Evolutionary conservation across 1,140 invertebrate genomes (phyloP).

Genomic region (Drosophila carrolli): DNA sequence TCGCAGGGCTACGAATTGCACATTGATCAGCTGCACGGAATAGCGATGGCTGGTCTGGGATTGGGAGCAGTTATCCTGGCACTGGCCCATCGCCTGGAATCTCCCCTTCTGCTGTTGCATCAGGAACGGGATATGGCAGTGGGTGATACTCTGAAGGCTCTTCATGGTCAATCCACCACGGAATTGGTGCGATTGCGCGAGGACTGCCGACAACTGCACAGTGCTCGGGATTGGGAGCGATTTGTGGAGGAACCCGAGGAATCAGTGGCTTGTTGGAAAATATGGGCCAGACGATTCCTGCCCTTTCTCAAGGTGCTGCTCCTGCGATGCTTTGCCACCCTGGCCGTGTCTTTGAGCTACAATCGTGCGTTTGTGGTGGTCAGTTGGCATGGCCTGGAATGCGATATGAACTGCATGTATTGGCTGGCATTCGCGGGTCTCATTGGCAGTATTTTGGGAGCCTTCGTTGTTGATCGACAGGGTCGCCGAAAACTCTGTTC

Average conservation of each 20-base stretch:
- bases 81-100: conserved; percentile 61
- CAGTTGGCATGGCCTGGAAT: conserved; percentile 73
- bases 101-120: conserved; percentile 66
- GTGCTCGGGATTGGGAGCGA: conserved; percentile 62
- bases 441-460: conserved; percentile 60
- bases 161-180: conserved; percentile 55
- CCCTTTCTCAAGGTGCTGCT: conserved; percentile 69
- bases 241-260: conserved; percentile 41
- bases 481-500: conserved; percentile 71
- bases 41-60: conserved; percentile 58
- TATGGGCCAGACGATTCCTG: conserved; percentile 31
- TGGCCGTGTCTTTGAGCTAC: conserved; percentile 69
- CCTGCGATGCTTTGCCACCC: conserved; percentile 63
- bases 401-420: conserved; percentile 77
- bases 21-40: conserved; percentile 74
- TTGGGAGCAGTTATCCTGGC: conserved; percentile 58
- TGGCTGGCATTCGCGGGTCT: conserved; percentile 69
- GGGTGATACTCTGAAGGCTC: conserved; percentile 60
- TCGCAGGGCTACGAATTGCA: conserved; percentile 51
- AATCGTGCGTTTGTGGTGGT: conserved; percentile 72
- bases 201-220: conserved; percentile 69
- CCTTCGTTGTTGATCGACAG: conserved; percentile 65
- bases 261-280: conserved; percentile 6
- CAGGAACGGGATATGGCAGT: conserved; percentile 70
- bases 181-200: conserved; percentile 66